These are phyloP conservation scores for Stegastes partitus DNA, from an alignment of 2,113 vertebrate species.

Conservation along the genomic window DNA sequence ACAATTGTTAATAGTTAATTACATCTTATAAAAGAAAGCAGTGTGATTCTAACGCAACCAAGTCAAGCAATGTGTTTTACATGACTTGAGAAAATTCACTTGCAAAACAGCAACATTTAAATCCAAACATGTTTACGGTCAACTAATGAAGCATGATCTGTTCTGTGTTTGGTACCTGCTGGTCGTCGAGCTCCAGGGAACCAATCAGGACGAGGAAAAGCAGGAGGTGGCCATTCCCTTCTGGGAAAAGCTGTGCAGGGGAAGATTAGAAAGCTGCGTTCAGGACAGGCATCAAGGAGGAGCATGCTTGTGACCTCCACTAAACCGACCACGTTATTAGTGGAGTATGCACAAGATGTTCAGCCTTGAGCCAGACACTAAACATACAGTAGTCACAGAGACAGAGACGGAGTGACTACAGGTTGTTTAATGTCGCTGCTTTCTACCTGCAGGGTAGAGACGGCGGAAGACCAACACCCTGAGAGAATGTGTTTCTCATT, in stretches of 20 bases:
- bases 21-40: too few relatives aligned
- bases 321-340: constrained; percentile 42
- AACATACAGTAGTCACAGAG: constrained; percentile 47
- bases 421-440: constrained; percentile 13
- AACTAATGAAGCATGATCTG: neutral
- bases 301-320: constrained; percentile 70
- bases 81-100: neutral
- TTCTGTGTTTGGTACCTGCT: constrained; percentile 79
- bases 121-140: neutral
- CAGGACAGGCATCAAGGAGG: constrained; percentile 54
- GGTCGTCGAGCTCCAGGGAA: constrained; percentile 80
- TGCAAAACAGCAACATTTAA: neutral
- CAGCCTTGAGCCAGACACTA: constrained; percentile 56
- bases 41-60: neutral
- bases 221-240: constrained; percentile 82
- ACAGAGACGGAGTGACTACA: constrained; percentile 25
- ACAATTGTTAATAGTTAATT: too few relatives aligned
- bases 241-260: constrained; percentile 81
- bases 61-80: too few relatives aligned
- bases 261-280: constrained; percentile 75
- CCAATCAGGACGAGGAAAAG: constrained; percentile 81
- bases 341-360: constrained; percentile 67
- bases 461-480: neutral
- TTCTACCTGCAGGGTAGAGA: constrained; percentile 16
- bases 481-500: constrained; percentile 28